phyloP scores from a whole-genome alignment of 2,797 vertebrate species.

The Enteromius radiatus region DNA sequence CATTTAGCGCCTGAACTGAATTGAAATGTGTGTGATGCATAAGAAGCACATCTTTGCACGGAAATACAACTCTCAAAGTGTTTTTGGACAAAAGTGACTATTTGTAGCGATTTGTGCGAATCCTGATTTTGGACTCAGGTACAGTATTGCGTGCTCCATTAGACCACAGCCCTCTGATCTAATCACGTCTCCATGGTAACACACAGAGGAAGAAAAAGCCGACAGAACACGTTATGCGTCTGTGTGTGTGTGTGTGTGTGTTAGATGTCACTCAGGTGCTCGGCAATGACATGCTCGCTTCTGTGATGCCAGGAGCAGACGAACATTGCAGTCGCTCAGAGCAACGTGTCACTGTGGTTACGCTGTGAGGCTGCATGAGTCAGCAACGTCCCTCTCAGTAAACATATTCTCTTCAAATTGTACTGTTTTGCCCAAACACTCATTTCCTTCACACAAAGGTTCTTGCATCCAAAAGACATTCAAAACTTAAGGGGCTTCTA shows the following conservation, averaged over 20 bases:
- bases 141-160: slow-evolving; percentile 3
- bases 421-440: slow-evolving; percentile 31
- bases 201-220: slow-evolving; percentile 8
- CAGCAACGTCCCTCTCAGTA: slow-evolving; percentile 13
- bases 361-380: slow-evolving; percentile 35
- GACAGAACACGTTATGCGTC: neutral
- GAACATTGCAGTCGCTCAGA: slow-evolving; percentile 28
- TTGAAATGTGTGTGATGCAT: neutral
- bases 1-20: neutral
- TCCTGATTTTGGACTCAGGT: slow-evolving; percentile 2
- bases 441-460: slow-evolving; percentile 23
- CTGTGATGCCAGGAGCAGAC: slow-evolving; percentile 24
- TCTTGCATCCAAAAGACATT: slow-evolving; percentile 8
- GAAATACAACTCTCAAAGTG: neutral
- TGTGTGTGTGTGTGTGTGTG: neutral
- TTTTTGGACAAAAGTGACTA: neutral
- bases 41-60: neutral
- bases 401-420: slow-evolving; percentile 2
- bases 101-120: slow-evolving; percentile 18
- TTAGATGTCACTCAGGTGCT: slow-evolving; percentile 43
- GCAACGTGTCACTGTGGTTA: slow-evolving; percentile 34
- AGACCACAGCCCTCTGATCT: slow-evolving; percentile 27
- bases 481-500: neutral
- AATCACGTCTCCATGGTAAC: slow-evolving; percentile 44
- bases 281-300: slow-evolving; percentile 27